A percentile compares a stretch with the other conserved stretches of the same genome.
phyloP scores from a whole-genome alignment of 1,140 invertebrate genomes.

The Latrodectus geometricus region DNA sequence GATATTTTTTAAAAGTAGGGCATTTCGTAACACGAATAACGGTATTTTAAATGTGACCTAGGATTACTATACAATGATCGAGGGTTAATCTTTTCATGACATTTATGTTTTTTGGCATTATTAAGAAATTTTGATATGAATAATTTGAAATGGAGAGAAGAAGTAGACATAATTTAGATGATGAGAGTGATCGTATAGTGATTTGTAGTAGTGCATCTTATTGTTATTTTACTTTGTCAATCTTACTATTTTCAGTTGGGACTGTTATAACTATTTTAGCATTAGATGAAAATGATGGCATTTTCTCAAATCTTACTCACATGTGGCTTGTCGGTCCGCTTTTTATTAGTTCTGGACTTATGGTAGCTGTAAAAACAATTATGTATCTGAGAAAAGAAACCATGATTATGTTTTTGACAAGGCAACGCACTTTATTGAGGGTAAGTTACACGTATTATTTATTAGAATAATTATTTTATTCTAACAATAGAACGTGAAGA shows the following conservation, averaged over 20 bases:
- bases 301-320: conserved; percentile 74
- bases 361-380: conserved; percentile 78
- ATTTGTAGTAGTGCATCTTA: conserved; percentile 77
- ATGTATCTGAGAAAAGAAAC: conserved; percentile 77
- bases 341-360: conserved; percentile 77
- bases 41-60: too few relatives aligned
- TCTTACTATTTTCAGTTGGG: conserved; percentile 76
- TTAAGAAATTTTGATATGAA: too few relatives aligned
- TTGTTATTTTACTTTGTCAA: conserved; percentile 76
- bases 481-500: too few relatives aligned
- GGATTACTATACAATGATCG: too few relatives aligned
- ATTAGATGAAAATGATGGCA: conserved; percentile 74
- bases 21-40: too few relatives aligned
- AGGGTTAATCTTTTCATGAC: too few relatives aligned
- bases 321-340: conserved; percentile 79
- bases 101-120: too few relatives aligned
- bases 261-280: conserved; percentile 76
- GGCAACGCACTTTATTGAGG: conserved; percentile 75
- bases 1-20: too few relatives aligned
- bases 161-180: conserved; percentile 25
- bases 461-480: too few relatives aligned
- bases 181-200: conserved; percentile 46
- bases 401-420: conserved; percentile 76
- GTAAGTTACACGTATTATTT: conserved; percentile 67
- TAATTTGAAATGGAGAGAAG: conserved; percentile 26